phyloP scores from a whole-genome alignment of 2,888 invertebrate species.

The Busseola fusca region DNA sequence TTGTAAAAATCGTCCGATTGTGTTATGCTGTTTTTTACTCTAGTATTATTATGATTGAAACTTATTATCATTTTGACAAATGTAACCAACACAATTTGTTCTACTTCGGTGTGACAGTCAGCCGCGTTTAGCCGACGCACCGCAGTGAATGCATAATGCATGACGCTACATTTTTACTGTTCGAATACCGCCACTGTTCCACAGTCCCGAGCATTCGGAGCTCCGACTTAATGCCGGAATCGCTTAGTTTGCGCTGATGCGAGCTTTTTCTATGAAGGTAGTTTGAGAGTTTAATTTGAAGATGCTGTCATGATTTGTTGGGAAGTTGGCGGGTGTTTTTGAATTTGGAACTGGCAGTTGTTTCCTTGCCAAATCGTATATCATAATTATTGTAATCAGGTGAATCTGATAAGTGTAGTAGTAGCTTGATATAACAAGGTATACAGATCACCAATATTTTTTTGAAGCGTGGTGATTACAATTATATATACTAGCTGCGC shows the following conservation, averaged over 20 bases:
- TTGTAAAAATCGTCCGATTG: too few species aligned
- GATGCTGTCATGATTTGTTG: slow-evolving; percentile 36
- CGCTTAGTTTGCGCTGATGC: slow-evolving; percentile 65
- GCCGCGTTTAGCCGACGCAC: slow-evolving; percentile 62
- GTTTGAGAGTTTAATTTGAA: slow-evolving; percentile 53
- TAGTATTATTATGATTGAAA: background rate
- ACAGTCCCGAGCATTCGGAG: slow-evolving; percentile 44
- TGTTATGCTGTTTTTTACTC: too few species aligned
- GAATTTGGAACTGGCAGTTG: slow-evolving; percentile 7
- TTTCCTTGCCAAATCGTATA: background rate
- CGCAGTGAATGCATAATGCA: slow-evolving; percentile 72
- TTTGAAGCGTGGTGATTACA: background rate
- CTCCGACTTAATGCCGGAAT: slow-evolving; percentile 64
- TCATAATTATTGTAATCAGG: background rate
- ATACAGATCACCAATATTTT: background rate
- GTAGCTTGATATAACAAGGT: background rate
- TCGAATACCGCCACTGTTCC: slow-evolving; percentile 49
- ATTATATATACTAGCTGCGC: background rate
- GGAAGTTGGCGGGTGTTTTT: slow-evolving; percentile 24
- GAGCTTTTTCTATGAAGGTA: slow-evolving; percentile 48
- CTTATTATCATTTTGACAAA: background rate
- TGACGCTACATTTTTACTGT: slow-evolving; percentile 73
- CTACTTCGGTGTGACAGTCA: slow-evolving; percentile 52
- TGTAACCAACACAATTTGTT: background rate
- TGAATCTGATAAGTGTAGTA: background rate